Evolutionary conservation across 2,797 vertebrate species (phyloP), one percentile per base, ranked within the genome.

Genomic region (Pampus argenteus): DNA sequence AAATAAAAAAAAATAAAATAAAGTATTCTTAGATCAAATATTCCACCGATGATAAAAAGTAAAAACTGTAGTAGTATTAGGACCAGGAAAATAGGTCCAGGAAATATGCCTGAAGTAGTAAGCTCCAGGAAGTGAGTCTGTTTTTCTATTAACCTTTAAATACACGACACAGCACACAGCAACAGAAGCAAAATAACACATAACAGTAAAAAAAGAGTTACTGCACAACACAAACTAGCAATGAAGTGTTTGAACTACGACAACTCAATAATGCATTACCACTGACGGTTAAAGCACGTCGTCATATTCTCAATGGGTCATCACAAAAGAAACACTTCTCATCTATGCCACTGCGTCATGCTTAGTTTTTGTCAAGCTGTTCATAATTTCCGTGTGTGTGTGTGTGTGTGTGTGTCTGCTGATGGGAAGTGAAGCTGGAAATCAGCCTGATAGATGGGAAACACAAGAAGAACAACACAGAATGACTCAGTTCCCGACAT

Each of bases 261-360:
- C 71, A 76, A 61, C 68, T 85, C 73, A 84, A 74, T 85, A 79
- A 85, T 73, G 73, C 72, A 82, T 83, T 72, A 66, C 49, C 49
- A 11, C 42, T 52, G 76, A 89, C 83, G 74, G 75, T 69, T 76
- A 75, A 38, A 74, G 72, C 81, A 56, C 28, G 5, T 71, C 71
- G 78, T 78, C 70, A 59, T 72, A 80, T 74, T 70, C 78, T 89
- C 74, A 76, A 51, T 65, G 72, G 80, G 77, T 83, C 78, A 66
- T 77, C 84, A 84, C 56, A 54, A 68, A 68, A 81, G 70, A 82
- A 83, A 60, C 70, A 70, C 51, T 71, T 76, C 50, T 79, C 57
- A 80, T 82, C 70, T 17, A 5, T n/a, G 71, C 50, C 44, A 23
- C 78, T 63, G 75, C 31, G 8, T 76, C 73, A 67, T 8, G 58